phyloP scores from a whole-genome alignment of 2,888 invertebrate genomes.

The Frankliniella fusca region DNA sequence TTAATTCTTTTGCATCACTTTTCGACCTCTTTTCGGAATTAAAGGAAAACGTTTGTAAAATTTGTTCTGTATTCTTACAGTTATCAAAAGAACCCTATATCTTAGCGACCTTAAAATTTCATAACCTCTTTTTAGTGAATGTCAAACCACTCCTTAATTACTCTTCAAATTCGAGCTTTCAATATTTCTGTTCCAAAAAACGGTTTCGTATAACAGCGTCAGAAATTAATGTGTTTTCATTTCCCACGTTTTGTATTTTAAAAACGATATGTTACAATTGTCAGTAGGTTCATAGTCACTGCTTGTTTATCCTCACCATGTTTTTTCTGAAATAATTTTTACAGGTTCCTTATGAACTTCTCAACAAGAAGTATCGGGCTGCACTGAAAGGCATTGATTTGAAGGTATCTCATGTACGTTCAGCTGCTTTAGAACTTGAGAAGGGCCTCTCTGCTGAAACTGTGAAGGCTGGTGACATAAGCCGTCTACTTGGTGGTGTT shows the following conservation, averaged over 20 bases:
- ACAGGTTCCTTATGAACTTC: conserved; percentile 93
- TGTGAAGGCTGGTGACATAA: conserved; percentile 66
- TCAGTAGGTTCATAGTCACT: conserved; percentile 25
- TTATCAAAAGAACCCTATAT: background rate
- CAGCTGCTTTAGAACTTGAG: conserved; percentile 74
- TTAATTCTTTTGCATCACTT: background rate
- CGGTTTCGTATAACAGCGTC: background rate
- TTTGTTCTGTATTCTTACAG: background rate
- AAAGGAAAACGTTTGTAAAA: too few relatives aligned
- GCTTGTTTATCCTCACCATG: conserved; percentile 28
- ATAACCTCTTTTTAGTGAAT: too few relatives aligned
- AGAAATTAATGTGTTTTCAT: background rate
- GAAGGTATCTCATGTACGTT: conserved; percentile 84
- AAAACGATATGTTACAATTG: background rate
- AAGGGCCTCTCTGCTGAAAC: conserved; percentile 59
- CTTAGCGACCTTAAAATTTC: background rate
- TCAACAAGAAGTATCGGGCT: conserved; percentile 94
- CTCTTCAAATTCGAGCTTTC: too few relatives aligned
- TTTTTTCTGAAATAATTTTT: conserved; percentile 37
- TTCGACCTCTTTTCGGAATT: background rate
- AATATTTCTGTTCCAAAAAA: too few relatives aligned
- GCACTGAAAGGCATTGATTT: conserved; percentile 92
- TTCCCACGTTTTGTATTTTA: background rate
- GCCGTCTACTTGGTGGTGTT: conserved; percentile 77
- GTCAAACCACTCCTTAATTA: too few relatives aligned